Percentiles rank a stretch among this genome's conserved stretches.
Evolutionary conservation across 1,140 invertebrate species (phyloP).

Genomic region (Polyergus mexicanus): DNA sequence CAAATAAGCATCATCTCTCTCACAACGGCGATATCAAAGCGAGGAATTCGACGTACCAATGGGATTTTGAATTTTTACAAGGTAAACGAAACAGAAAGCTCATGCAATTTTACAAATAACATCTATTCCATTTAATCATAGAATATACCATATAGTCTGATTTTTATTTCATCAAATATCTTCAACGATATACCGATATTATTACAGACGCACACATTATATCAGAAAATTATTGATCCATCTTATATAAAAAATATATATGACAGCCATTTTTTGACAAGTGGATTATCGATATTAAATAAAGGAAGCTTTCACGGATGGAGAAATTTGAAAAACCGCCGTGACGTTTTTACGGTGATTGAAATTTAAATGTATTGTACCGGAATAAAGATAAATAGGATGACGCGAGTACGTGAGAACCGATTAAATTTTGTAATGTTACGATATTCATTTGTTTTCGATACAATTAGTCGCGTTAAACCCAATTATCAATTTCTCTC

Average conservation of each 20-base stretch:
- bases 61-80: slow-evolving; percentile 22
- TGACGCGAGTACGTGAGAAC: neutral
- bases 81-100: slow-evolving; percentile 25
- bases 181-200: neutral
- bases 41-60: neutral
- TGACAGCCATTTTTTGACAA: neutral
- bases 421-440: neutral
- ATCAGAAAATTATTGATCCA: neutral
- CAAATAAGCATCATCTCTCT: slow-evolving; percentile 7
- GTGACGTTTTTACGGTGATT: neutral
- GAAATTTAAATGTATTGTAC: slow-evolving; percentile 4
- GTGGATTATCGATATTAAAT: slow-evolving; percentile 13
- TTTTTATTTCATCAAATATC: slow-evolving; percentile 25
- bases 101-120: slow-evolving; percentile 15
- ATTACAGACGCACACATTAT: neutral
- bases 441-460: neutral
- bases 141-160: neutral
- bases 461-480: slow-evolving; percentile 4
- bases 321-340: neutral
- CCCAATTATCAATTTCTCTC: slow-evolving; percentile 16
- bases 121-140: slow-evolving; percentile 13
- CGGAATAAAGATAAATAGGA: neutral
- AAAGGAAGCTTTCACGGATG: neutral
- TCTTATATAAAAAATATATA: neutral
- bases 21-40: neutral